Base-by-base conservation (phyloP, 2,888 invertebrate genomes). In the Pterostichus madidus region DNA sequence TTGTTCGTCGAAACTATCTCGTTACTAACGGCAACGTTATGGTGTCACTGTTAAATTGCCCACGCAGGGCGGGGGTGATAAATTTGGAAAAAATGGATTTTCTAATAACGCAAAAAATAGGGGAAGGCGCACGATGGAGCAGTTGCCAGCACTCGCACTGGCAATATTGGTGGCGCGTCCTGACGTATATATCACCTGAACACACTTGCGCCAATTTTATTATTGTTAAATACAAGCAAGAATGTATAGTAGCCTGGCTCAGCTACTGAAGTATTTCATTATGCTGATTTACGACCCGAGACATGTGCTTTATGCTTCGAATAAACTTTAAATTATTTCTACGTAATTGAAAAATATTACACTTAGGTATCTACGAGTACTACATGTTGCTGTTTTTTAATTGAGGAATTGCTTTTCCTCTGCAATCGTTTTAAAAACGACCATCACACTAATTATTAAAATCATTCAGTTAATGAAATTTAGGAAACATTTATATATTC, bases 51-150 rank as follows among this genome's bases (percentile, higher is more conserved):
- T 56, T 77, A 77, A 77, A 77, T 77, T 32, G 77, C 77, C 35
- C 77, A 17, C 7, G 56, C 24, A 56, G 31, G 46, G 75, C 32
- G 24, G 32, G 32, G 53, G 73, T 75, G 81, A 81, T 81, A 81
- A 75, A 81, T 81, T 75, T 24, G 11, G 49, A 53, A 75, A 79
- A 81, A 75, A 75, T 53, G 46, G 81, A 75, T 75, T 81, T 59
- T 81, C 59, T 81, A 81, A 81, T 81, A 81, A 81, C 59, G 81
- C 81, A 75, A 81, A 81, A 73, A 81, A 64, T 59, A 61, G 31
- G 44, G 32, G 52, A 49, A 49, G 32, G 61, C 39, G 76, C 6
- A 11, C 13, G 24, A 24, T 3, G 24, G 64, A 64, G 32, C 64
- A 64, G 59, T 59, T 59, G 59, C 15, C 11, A 44, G 71, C 49